phyloP scores from a whole-genome alignment of 1,140 invertebrate genomes.

The Lepidostoma basale region DNA sequence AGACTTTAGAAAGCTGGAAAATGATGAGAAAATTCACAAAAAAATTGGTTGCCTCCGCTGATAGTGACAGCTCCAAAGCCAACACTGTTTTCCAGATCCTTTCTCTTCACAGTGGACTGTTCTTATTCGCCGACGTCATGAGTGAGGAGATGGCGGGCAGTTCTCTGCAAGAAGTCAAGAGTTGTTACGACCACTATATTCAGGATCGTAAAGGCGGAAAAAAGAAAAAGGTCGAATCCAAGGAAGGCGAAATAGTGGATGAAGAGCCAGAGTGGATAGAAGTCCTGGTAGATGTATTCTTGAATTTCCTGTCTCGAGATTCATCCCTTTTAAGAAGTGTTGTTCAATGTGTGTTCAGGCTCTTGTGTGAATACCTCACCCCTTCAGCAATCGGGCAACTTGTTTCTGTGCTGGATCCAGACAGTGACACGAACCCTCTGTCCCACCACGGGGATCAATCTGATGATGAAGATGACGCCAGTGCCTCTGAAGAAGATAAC shows the following conservation, averaged over 20 bases:
- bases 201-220: conserved; percentile 53
- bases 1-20: conserved; percentile 65
- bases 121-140: conserved; percentile 69
- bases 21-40: conserved; percentile 62
- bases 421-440: conserved; percentile 67
- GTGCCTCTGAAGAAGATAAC: conserved; percentile 48
- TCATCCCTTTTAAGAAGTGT: conserved; percentile 71
- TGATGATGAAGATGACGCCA: conserved; percentile 54
- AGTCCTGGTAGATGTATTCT: conserved; percentile 76
- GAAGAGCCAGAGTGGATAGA: conserved; percentile 78
- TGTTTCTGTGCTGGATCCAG: conserved; percentile 72
- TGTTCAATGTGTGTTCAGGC: conserved; percentile 73
- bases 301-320: conserved; percentile 74
- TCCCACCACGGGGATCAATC: conserved; percentile 55
- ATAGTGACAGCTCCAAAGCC: conserved; percentile 52
- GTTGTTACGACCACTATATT: conserved; percentile 69
- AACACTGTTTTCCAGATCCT: conserved; percentile 69
- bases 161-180: conserved; percentile 71
- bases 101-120: conserved; percentile 72
- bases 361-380: conserved; percentile 73
- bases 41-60: conserved; percentile 54
- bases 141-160: conserved; percentile 67
- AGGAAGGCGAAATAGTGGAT: conserved; percentile 47
- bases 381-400: conserved; percentile 72
- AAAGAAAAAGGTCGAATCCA: conserved; percentile 51